A percentile compares a stretch with the other conserved stretches of the same genome.
phyloP scores from a whole-genome alignment of 2,888 invertebrate species.

The Hedya salicella region DNA sequence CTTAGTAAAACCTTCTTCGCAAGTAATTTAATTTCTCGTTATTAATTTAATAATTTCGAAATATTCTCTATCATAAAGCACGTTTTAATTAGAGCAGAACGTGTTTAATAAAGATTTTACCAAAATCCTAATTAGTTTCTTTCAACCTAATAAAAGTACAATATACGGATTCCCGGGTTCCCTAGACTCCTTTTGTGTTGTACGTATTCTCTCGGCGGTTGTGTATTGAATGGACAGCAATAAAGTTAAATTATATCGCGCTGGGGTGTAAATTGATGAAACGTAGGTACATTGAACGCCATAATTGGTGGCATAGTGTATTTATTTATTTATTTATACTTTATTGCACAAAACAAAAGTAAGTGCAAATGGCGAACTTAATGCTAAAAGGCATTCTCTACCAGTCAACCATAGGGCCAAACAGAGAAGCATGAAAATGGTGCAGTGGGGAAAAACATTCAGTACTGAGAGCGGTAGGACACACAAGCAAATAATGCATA shows the following conservation, averaged over 20 bases:
- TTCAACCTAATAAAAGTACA: not conserved
- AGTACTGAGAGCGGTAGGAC: too few relatives aligned
- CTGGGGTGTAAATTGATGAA: slow-evolving; percentile 16
- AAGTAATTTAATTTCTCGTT: too few relatives aligned
- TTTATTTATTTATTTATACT: slow-evolving; percentile 4
- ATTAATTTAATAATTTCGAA: too few relatives aligned
- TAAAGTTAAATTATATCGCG: slow-evolving; percentile 18
- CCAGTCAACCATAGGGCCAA: too few relatives aligned
- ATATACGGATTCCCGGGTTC: slow-evolving; percentile 2
- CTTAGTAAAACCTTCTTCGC: too few relatives aligned
- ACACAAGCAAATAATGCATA: too few relatives aligned
- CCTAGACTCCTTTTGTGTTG: slow-evolving; percentile 1
- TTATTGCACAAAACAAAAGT: too few relatives aligned
- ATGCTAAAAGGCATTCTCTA: too few relatives aligned
- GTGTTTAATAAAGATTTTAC: not conserved
- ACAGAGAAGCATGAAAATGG: too few relatives aligned
- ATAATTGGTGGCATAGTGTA: not conserved
- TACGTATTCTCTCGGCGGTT: not conserved
- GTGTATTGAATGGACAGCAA: slow-evolving; percentile 9
- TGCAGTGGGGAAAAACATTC: too few relatives aligned
- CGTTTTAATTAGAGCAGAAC: not conserved
- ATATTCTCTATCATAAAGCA: not conserved
- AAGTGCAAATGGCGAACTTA: too few relatives aligned
- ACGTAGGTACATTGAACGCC: not conserved
- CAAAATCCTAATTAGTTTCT: not conserved